Conservation (phyloP, 2,113 vertebrate species). For the Hepsetus odoe region DNA sequence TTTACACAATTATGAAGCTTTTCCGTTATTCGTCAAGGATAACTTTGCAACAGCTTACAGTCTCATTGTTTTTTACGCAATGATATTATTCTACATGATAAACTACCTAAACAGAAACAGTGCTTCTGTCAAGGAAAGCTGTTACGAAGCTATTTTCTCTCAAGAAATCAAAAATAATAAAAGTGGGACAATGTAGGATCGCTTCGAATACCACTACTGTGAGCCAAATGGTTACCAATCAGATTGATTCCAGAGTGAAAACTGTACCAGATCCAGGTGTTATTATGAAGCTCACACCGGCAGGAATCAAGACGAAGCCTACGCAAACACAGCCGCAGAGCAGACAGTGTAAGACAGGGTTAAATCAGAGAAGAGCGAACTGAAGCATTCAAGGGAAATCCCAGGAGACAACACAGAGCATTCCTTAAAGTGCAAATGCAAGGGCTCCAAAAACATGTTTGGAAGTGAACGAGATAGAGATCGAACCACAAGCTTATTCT, state of each 20-base stretch:
- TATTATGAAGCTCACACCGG: conserved; percentile 10
- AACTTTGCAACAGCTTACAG: too few species aligned
- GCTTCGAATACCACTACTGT: too few species aligned
- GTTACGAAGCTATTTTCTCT: neutral
- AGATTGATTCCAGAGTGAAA: neutral
- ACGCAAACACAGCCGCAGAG: neutral
- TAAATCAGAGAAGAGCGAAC: conserved; percentile 4
- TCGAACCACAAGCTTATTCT: neutral
- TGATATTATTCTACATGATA: too few species aligned
- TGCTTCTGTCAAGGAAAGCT: too few species aligned
- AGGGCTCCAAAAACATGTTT: neutral
- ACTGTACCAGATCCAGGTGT: neutral
- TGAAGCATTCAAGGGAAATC: conserved; percentile 11
- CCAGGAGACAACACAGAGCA: conserved; percentile 2
- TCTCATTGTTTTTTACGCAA: too few species aligned
- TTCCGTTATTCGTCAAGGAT: too few species aligned
- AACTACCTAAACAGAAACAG: too few species aligned
- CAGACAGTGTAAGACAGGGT: neutral
- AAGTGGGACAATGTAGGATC: neutral
- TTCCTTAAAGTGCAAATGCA: conserved; percentile 13
- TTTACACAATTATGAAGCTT: too few species aligned
- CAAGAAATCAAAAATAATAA: neutral
- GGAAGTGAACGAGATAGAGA: neutral
- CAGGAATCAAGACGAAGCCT: conserved; percentile 11
- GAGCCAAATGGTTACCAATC: neutral